Conservation (phyloP, 2,888 invertebrate species). For the Exocentrus adspersus region DNA sequence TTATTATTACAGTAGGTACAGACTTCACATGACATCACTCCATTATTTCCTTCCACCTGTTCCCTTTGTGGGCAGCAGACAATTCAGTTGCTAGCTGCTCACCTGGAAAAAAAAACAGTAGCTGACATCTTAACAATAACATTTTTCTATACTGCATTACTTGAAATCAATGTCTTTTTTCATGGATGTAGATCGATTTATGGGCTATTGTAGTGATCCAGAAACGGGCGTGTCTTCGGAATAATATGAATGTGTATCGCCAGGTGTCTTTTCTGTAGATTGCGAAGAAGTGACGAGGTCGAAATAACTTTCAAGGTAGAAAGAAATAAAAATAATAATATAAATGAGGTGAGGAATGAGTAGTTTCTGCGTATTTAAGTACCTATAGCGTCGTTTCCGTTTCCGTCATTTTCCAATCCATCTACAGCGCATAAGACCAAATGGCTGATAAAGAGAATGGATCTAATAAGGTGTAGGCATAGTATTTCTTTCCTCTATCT, state of each 20-base stretch:
- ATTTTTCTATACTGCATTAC: background rate
- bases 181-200: conserved; percentile 7
- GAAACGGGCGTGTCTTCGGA: background rate
- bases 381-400: too few species aligned
- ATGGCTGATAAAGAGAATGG: too few species aligned
- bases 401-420: too few species aligned
- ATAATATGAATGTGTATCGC: background rate
- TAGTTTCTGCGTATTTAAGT: background rate
- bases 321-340: background rate
- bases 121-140: background rate
- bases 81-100: too few species aligned
- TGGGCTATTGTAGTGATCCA: conserved; percentile 9
- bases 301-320: background rate
- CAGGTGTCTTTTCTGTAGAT: background rate
- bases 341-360: background rate
- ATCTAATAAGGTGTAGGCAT: too few species aligned
- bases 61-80: background rate
- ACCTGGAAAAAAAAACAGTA: background rate
- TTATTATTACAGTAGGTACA: too few species aligned
- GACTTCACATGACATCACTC: background rate
- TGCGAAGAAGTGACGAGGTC: too few species aligned
- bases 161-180: conserved; percentile 10
- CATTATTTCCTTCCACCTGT: background rate
- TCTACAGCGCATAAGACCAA: too few species aligned
- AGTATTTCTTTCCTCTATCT: too few species aligned